Base-by-base conservation (phyloP, 2,113 vertebrate species). In the Carlito syrichta region DNA sequence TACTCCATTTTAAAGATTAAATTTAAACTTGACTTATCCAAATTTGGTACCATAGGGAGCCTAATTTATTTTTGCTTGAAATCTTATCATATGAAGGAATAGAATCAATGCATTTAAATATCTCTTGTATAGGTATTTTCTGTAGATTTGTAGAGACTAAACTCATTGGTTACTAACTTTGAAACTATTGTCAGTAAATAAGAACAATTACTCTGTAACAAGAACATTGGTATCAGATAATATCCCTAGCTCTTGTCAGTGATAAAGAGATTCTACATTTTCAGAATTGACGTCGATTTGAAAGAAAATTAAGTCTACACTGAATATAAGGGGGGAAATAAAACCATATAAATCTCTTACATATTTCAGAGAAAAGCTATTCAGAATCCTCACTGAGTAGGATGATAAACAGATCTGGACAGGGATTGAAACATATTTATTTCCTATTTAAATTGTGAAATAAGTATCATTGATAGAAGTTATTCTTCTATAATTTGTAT, bases 401-500 rank as follows among this genome's bases (percentile, higher is more conserved):
- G 43, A 62, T 52, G 50, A 83, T 16, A 96, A 73, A 90, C 2
- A 92, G 8, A 71, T 73, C 22, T 86, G 20, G 76, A 84, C 2
- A 76, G 3, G 40, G 16, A 76, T 68, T 58, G 25, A 85, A 96
- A 86, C 71, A 86, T 56, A 85, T 43, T 60, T 5, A 56, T 83
- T 89, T 86, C 45, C 12, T 69, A 62, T 56, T 23, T 83, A 76
- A 78, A 69, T 62, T 66, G 3, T 73, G 19, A 91, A 83, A 63
- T 88, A 79, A 96, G 30, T 74, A 76, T 79, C 14, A 6, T 89
- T 60, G 32, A 89, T 84, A 56, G 45, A 12, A 48, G 20, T 10
- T 93, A 69, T 76, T 93, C 25, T 91, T 78, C 22, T 89, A 12
- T 91, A 94, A 73, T 95, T 83, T 79, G 6, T 79, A n/a, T 82